A percentile compares a stretch with the other conserved stretches of the same genome.
Evolutionary conservation across 2,888 invertebrate genomes (phyloP).

Genomic region (Leucoma salicis): DNA sequence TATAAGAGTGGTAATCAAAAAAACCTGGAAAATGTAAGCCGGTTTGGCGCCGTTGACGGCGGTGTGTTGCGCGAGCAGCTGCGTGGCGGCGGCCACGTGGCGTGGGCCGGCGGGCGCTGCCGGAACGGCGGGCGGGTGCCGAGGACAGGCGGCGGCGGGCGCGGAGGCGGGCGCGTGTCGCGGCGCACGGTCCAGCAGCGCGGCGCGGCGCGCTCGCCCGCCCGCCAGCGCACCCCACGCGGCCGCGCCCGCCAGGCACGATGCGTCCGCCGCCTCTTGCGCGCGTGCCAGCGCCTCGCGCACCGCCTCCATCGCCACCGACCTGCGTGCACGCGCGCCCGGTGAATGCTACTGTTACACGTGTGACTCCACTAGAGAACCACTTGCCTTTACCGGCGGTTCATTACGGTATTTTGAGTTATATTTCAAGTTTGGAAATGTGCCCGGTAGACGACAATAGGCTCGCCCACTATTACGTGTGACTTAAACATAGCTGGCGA

Average conservation of each 20-base stretch:
- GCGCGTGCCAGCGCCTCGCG: conserved; percentile 93
- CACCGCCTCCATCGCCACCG: conserved; percentile 90
- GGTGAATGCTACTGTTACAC: too few relatives aligned
- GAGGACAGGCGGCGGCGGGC: conserved; percentile 87
- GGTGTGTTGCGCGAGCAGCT: conserved; percentile 90
- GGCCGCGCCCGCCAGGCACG: conserved; percentile 82
- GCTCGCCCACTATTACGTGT: too few relatives aligned
- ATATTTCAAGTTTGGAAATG: too few relatives aligned
- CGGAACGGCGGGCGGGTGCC: conserved; percentile 85
- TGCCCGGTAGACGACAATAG: too few relatives aligned
- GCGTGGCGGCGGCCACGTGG: conserved; percentile 89
- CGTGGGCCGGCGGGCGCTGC: conserved; percentile 83
- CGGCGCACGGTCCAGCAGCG: conserved; percentile 74
- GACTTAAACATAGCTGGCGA: too few relatives aligned
- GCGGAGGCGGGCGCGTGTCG: conserved; percentile 91
- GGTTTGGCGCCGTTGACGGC: conserved; percentile 87
- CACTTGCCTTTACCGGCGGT: too few relatives aligned
- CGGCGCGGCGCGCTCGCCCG: conserved; percentile 60
- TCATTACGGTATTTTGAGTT: too few relatives aligned
- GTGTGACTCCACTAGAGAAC: too few relatives aligned
- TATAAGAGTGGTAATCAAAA: too few relatives aligned
- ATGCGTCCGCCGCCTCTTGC: conserved; percentile 92
- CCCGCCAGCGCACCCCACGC: conserved; percentile 64
- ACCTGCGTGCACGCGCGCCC: conserved; percentile 79
- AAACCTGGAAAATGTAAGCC: conserved; percentile 81